These are phyloP conservation scores for Chrysemys picta DNA, from an alignment of 2,113 vertebrate species.

Conservation along the genomic window DNA sequence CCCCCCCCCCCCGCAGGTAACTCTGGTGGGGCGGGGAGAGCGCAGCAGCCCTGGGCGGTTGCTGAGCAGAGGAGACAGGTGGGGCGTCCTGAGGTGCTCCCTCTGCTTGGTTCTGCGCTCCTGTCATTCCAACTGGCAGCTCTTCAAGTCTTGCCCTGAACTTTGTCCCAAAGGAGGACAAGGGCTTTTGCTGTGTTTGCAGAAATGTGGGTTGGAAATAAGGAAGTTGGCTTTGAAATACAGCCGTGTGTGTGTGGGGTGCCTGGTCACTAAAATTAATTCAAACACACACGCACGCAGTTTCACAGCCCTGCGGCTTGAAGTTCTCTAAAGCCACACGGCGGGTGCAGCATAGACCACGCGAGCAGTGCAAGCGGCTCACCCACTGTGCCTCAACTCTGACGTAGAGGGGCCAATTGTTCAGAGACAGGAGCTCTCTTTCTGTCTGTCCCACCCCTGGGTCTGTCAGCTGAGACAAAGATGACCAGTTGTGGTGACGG, in stretches of 20 bases:
- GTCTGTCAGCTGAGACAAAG: neutral
- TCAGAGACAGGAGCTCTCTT: neutral
- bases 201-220: neutral
- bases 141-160: neutral
- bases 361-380: accelerated
- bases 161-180: neutral
- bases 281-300: neutral
- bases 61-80: neutral
- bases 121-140: neutral
- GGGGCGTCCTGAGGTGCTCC: neutral
- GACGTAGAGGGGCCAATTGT: neutral
- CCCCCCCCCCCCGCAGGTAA: neutral
- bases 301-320: neutral
- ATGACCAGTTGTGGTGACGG: accelerated
- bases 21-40: neutral
- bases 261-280: too few species aligned
- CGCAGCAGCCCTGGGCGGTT: neutral
- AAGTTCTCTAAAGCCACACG: neutral
- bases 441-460: accelerated
- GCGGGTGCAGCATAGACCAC: accelerated
- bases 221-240: neutral
- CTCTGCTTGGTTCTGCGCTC: accelerated
- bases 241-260: neutral
- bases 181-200: neutral
- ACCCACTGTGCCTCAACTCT: neutral